A percentile compares a stretch with the other conserved stretches of the same genome.
Conservation (phyloP, 1,140 invertebrate genomes). For the Drosophila watanabei region DNA sequence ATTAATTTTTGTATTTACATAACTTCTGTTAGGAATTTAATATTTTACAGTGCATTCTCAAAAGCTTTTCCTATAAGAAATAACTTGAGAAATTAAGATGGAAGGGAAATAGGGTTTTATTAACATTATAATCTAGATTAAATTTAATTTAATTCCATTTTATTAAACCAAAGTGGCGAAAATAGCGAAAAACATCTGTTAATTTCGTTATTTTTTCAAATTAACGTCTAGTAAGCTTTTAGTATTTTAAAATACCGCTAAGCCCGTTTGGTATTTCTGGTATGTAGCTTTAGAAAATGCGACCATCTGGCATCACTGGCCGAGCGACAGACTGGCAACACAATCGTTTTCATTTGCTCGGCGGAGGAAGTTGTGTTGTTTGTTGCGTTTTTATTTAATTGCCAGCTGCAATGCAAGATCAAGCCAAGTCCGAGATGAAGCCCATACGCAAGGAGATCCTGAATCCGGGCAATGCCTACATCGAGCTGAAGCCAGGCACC, state of each 20-base stretch:
- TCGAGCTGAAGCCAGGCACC: constrained; percentile 86
- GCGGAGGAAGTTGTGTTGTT: constrained; percentile 8
- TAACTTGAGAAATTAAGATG: not conserved
- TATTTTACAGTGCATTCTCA: not conserved
- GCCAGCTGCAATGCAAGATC: constrained; percentile 48
- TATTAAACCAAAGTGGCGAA: not conserved
- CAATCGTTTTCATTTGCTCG: constrained; percentile 15
- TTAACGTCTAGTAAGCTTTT: not conserved
- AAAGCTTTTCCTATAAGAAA: too few species aligned
- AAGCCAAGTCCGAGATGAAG: constrained; percentile 42
- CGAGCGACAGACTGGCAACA: not conserved
- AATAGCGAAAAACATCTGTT: too few species aligned
- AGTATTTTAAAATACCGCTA: not conserved
- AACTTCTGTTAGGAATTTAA: not conserved
- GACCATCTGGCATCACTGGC: not conserved
- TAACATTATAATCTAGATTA: too few species aligned
- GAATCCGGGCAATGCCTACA: constrained; percentile 86
- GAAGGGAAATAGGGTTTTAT: not conserved
- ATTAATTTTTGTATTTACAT: not conserved
- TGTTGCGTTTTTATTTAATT: not conserved
- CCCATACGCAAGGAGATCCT: constrained; percentile 84
- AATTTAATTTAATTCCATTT: not conserved
- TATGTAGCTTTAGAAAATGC: not conserved
- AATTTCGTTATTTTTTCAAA: not conserved
- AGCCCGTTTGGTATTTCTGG: not conserved